Evolutionary conservation across 2,797 vertebrate species (phyloP), one percentile per base, ranked within the genome.

Genomic region (Thripadectes ignobilis): DNA sequence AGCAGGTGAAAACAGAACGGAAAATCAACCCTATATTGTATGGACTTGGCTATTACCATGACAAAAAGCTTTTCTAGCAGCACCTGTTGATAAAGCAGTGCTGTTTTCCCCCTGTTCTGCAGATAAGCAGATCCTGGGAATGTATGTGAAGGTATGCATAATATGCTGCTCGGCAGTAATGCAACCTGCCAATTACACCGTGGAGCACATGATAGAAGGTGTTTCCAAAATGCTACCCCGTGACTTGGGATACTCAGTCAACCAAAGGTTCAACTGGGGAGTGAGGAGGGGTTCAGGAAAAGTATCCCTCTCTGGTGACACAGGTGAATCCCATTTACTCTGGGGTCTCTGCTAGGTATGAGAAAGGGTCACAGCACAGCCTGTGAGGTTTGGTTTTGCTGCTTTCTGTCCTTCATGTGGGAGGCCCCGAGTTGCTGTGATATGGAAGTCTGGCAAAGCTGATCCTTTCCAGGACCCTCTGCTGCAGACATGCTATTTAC

Each of bases 111-210:
- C 74, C 29, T 49, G 48, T 16, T 90, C 67, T 61, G 49, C 77
- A 94, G 89, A 88, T 88, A 96, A 90, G 73, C 39, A 59, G 49
- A 24, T 89, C 46, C 85, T 91, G 54, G 80, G 83, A 92, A 95
- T 43, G 45, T 11, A 41, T 23, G 43, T 73, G 66, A 84, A 92
- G 59, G 74, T 71, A 84, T 85, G 85, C n/a, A 41, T 30, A 67
- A 88, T 15, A 86, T 65, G 80, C 65, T 82, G 69, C 58, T 78
- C 78, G n/a, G 21, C 73, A 45, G 55, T 34, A 85, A 73, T 4
- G 3, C 0, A 9, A 38, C 66, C 69, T 88, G 66, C 24, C 88
- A 83, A 18, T 88, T 34, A 54, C 5, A 16, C 15, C 36, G 45
- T 10, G 51, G 65, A 68, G 10, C 32, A 83, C n/a, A 59, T 43